Evolutionary conservation across 2,888 invertebrate genomes (phyloP), one percentile per base, ranked within the genome.

Genomic region (Noctuana brunneofusca): DNA sequence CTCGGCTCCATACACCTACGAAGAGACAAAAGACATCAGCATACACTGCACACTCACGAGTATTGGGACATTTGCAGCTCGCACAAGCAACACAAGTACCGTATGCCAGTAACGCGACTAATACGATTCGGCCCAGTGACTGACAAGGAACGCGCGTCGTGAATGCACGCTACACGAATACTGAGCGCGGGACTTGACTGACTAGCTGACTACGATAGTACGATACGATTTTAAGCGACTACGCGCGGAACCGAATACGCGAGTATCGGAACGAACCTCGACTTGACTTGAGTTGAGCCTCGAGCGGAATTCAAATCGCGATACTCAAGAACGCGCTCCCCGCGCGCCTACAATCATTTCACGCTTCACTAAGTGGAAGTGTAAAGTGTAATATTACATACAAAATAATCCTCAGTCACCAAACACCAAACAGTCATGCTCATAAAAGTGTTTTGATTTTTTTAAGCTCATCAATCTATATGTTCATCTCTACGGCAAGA

Each of bases 331-430:
- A 59, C 63, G 65, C 58, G 65, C 58, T 58, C 60, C 72, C 71
- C 75, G 71, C 76, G 78, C 77, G 75, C 72, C 76, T 72, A 78
- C 78, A 74, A 83, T 80, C 79, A 83, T 86, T 87, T 84, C 82
- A 84, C 84, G 86, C 86, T 78, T 78, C 80, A 86, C 80, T 84
- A 83, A 87, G 72, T 83, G 77, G 75, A 79, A 78, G 75, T 79
- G 78, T 79, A 83, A 83, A 81, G 80, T 86, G 84, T 87, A 78
- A 87, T 85, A 80, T 83, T 80, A 79, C 79, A 87, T 76, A 77
- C 80, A 83, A 82, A n/a, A 83, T 79, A 80, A 73, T 74, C 70
- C 73, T 71, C 68, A n/a, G 16, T 5, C 43, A 9, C 18, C 18
- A 74, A 27, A 59, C 64, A 48, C 46, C 58, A 64, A 41, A 48